Conservation (phyloP, 2,113 vertebrate species). For the Pica pica region DNA sequence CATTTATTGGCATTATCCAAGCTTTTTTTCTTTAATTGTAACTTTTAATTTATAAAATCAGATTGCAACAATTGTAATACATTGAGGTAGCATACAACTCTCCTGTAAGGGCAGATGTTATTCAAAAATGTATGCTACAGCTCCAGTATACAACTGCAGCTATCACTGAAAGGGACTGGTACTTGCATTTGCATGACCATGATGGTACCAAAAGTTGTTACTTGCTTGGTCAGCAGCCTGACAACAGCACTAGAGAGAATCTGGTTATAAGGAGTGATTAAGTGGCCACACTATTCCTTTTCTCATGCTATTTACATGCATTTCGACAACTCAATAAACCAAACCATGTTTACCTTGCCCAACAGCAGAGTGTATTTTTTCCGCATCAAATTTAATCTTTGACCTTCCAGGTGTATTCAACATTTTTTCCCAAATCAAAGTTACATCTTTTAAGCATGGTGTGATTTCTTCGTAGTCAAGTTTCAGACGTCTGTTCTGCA, state of each 20-base stretch:
- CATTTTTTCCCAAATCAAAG: constrained; percentile 94
- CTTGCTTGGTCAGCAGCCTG: neutral
- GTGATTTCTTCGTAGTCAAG: constrained; percentile 98
- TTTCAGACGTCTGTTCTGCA: constrained; percentile 92
- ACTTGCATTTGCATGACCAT: neutral
- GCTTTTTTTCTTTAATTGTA: neutral
- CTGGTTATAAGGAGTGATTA: neutral
- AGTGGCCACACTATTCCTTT: neutral
- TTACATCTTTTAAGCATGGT: constrained; percentile 93
- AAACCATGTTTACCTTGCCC: constrained; percentile 80
- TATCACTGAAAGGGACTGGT: neutral
- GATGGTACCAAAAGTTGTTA: neutral
- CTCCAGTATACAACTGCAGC: neutral
- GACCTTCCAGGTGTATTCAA: constrained; percentile 83
- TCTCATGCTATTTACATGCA: neutral
- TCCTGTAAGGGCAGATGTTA: neutral
- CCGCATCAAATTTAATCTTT: constrained; percentile 87
- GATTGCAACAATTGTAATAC: neutral
- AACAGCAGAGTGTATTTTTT: constrained; percentile 87
- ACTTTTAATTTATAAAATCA: neutral
- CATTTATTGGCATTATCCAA: neutral
- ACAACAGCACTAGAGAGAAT: neutral
- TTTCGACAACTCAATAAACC: neutral
- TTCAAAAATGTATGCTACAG: neutral
- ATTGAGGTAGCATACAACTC: neutral